Evolutionary conservation across 2,888 invertebrate genomes (phyloP).

Genomic region (Acanthosepion esculentum): DNA sequence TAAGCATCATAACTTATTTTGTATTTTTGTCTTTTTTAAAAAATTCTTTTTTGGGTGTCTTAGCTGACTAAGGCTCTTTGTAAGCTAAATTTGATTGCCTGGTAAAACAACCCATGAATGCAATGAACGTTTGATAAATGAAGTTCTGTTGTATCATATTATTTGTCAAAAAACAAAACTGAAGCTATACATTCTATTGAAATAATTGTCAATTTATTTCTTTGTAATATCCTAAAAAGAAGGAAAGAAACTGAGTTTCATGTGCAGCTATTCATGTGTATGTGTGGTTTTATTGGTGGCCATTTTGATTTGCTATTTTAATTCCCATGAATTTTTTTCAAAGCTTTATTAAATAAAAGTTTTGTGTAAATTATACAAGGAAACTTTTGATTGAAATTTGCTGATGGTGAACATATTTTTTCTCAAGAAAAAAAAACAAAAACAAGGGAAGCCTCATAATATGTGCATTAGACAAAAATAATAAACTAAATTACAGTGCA

Average conservation of each 20-base stretch:
- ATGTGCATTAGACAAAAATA: neutral
- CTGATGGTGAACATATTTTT: neutral
- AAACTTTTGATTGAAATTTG: conserved; percentile 11
- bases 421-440: neutral
- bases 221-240: neutral
- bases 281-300: conserved; percentile 3
- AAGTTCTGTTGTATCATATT: conserved; percentile 3
- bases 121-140: conserved; percentile 17
- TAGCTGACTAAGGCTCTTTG: neutral
- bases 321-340: neutral
- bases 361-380: conserved; percentile 33
- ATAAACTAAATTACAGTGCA: neutral
- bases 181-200: neutral
- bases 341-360: neutral
- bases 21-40: neutral
- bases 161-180: neutral
- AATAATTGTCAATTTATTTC: conserved; percentile 11
- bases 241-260: neutral
- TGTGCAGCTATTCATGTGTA: conserved; percentile 10
- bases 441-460: neutral
- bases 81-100: conserved; percentile 21
- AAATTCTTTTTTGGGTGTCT: too few relatives aligned
- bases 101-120: neutral
- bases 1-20: neutral
- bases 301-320: conserved; percentile 20